A percentile compares a stretch with the other conserved stretches of the same genome.
Conservation (phyloP, 1,140 invertebrate genomes). For the Monochamus saltuarius region DNA sequence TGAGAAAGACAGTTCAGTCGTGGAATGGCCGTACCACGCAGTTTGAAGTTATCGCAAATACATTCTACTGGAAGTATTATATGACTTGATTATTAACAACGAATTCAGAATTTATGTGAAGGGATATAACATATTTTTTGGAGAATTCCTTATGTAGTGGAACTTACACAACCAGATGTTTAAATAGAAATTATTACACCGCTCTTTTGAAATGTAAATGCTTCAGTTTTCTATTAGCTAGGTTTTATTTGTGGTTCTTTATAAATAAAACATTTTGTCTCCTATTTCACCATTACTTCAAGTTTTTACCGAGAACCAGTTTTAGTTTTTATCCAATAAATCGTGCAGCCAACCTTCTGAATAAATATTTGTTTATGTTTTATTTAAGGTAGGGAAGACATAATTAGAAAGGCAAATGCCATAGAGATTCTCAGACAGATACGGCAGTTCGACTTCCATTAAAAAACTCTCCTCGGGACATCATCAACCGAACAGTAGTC, state of each 20-base stretch:
- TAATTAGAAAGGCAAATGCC: constrained; percentile 36
- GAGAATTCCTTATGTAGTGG: too few species aligned
- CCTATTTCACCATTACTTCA: constrained; percentile 4
- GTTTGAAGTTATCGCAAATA: too few species aligned
- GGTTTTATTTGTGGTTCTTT: neutral
- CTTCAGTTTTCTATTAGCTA: too few species aligned
- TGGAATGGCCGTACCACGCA: neutral
- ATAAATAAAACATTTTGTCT: constrained; percentile 30
- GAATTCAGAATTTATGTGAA: too few species aligned
- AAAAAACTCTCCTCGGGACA: constrained; percentile 26
- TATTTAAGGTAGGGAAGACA: constrained; percentile 38
- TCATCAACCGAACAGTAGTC: constrained; percentile 20
- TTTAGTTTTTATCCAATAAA: constrained; percentile 22
- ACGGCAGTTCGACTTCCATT: constrained; percentile 4
- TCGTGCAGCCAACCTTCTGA: constrained; percentile 18
- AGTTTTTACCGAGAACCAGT: constrained; percentile 21
- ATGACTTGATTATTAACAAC: too few species aligned
- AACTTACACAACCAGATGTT: too few species aligned
- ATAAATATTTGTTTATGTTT: constrained; percentile 46
- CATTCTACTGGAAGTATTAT: too few species aligned
- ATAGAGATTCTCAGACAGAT: constrained; percentile 34
- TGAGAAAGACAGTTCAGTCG: constrained; percentile 9
- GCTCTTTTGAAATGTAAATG: too few species aligned
- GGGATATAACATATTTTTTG: too few species aligned
- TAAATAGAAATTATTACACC: too few species aligned